Base-by-base conservation (phyloP, 2,888 invertebrate species). In the Dicycla oo region DNA sequence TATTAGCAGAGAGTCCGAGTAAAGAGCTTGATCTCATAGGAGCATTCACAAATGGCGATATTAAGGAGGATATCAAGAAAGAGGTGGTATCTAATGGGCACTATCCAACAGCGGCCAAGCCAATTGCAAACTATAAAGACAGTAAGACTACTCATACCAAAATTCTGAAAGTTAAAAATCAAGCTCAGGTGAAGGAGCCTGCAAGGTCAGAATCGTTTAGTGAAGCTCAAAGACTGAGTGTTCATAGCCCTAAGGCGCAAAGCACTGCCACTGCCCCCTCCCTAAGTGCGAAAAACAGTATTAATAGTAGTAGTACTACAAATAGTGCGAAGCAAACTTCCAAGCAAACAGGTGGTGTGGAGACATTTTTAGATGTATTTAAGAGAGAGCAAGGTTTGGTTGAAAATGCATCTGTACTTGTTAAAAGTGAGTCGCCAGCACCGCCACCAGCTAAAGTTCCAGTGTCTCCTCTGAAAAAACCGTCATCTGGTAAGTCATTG, bases 341-440 rank as follows among this genome's bases (percentile, higher is more conserved):
- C 54, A 93, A 92, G 75, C 87, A 85, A 56, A 78, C 88, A 62
- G 89, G 74, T 61, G 76, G 87, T 2, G 75, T 90, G 13, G 94
- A 95, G 86, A 95, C 95, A 13, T 96, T 95, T 89, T 87, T 96
- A 79, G 96, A 96, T 94, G 96, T 96, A 56, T 96, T 95, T 81
- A 95, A 95, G 79, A 92, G 95, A 86, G 96, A 95, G 82, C 95
- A 95, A 83, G 94, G 94, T 43, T 85, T 93, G 68, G 88, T 91
- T 73, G 92, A 91, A 66, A 90, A 87, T 74, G 69, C 81, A 43
- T 65, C 83, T 47, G 81, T 88, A 49, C 82, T 86, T 73, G 85
- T 91, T n/a, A 94, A 93, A 90, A 91, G 87, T 80, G 95, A 95
- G 77, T 84, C 90, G 2, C 47, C 75, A 57, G 72, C 80, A 49